Percentiles rank a stretch among this genome's conserved stretches.
Evolutionary conservation across 2,113 vertebrate genomes (phyloP).

Genomic region (Uropsilus gracilis): DNA sequence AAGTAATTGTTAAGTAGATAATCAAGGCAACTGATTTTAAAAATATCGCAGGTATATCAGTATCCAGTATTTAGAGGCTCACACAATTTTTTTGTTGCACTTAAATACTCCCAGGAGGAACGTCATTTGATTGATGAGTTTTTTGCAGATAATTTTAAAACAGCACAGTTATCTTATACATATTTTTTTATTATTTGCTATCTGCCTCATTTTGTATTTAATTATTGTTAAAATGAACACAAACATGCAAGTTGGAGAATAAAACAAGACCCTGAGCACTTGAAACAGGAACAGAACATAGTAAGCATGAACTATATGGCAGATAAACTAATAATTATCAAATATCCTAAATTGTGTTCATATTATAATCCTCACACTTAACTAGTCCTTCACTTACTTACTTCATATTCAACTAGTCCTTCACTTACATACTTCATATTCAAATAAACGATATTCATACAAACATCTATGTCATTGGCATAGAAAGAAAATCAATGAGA

Average conservation of each 20-base stretch:
- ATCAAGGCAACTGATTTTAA: background rate
- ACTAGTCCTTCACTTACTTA: too few relatives aligned
- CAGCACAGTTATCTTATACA: background rate
- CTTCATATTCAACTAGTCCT: too few relatives aligned
- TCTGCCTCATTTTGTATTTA: slow-evolving; percentile 4
- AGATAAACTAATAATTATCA: background rate
- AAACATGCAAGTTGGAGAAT: background rate
- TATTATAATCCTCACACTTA: too few relatives aligned
- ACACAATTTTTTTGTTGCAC: background rate
- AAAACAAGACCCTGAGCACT: background rate
- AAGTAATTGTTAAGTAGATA: background rate
- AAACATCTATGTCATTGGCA: background rate
- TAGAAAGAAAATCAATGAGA: background rate
- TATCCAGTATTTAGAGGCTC: background rate
- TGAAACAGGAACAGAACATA: background rate
- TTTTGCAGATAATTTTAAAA: background rate
- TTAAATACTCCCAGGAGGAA: slow-evolving; percentile 24
- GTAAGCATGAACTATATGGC: background rate
- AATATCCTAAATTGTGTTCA: too few relatives aligned
- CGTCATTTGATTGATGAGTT: background rate
- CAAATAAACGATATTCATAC: too few relatives aligned
- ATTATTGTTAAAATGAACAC: background rate
- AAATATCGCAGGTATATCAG: background rate
- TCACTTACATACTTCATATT: too few relatives aligned
- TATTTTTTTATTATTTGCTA: background rate